Conservation (phyloP, 2,113 vertebrate species). For the Sander lucioperca region DNA sequence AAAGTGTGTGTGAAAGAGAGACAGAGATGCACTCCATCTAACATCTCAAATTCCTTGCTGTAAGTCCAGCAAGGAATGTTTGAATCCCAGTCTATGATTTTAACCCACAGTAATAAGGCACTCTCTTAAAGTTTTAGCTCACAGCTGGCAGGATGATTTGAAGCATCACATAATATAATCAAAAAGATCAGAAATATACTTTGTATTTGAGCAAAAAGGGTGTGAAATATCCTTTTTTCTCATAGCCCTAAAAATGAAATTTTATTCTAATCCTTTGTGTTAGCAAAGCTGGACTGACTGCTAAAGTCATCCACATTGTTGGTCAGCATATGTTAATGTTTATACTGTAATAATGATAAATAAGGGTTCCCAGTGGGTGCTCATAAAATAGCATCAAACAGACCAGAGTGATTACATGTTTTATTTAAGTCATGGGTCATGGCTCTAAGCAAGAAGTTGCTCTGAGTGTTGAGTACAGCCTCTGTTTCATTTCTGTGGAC, state of each 20-base stretch:
- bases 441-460: not conserved
- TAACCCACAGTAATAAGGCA: not conserved
- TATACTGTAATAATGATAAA: conserved; percentile 35
- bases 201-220: not conserved
- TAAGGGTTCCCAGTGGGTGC: conserved; percentile 9
- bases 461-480: not conserved
- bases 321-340: conserved; percentile 45
- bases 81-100: not conserved
- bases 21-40: too few species aligned
- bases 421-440: conserved; percentile 41
- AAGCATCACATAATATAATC: conserved; percentile 25
- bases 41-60: too few species aligned
- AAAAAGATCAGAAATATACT: conserved; percentile 3
- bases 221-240: too few species aligned
- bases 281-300: not conserved
- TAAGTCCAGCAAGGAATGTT: not conserved
- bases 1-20: too few species aligned
- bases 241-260: not conserved
- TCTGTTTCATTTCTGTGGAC: conserved; percentile 6
- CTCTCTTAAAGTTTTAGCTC: conserved; percentile 14
- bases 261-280: conserved; percentile 15
- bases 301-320: conserved; percentile 10
- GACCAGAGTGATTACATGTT: conserved; percentile 34
- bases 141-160: conserved; percentile 50
- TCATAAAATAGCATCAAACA: conserved; percentile 40